A percentile compares a stretch with the other conserved stretches of the same genome.
Evolutionary conservation across 2,888 invertebrate species (phyloP).

Genomic region (Ophion ventricosus): DNA sequence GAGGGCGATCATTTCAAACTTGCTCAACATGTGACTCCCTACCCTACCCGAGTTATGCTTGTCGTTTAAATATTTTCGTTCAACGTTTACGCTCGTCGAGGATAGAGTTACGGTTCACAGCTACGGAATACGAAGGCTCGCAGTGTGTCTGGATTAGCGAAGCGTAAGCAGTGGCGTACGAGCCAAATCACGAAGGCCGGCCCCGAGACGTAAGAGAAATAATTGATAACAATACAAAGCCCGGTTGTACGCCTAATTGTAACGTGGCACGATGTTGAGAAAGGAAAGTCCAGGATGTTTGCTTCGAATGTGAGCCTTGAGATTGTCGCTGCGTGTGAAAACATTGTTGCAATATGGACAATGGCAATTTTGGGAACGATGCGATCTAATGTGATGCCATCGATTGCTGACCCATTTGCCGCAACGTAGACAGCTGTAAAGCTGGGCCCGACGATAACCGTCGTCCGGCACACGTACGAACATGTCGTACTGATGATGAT

Average conservation of each 20-base stretch:
- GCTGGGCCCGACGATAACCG: conserved; percentile 75
- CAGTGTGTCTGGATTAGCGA: too few relatives aligned
- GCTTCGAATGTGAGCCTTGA: conserved; percentile 87
- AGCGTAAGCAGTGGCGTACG: too few relatives aligned
- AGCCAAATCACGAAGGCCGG: too few relatives aligned
- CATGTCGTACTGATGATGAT: conserved; percentile 72
- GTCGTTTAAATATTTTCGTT: too few relatives aligned
- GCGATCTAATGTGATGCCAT: conserved; percentile 88
- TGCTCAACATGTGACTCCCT: too few relatives aligned
- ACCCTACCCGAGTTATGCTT: too few relatives aligned
- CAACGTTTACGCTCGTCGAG: too few relatives aligned
- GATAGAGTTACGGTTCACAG: too few relatives aligned
- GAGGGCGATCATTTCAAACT: too few relatives aligned
- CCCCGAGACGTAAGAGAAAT: background rate
- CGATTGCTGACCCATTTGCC: conserved; percentile 88
- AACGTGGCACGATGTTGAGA: conserved; percentile 12
- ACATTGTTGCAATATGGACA: conserved; percentile 87
- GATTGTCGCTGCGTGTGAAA: conserved; percentile 88
- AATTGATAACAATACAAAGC: too few relatives aligned
- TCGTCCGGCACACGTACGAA: conserved; percentile 75
- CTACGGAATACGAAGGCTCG: too few relatives aligned
- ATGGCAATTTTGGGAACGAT: conserved; percentile 87
- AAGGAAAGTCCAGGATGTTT: conserved; percentile 83
- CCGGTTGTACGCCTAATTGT: too few relatives aligned
- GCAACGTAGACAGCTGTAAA: conserved; percentile 87